Evolutionary conservation across 2,888 invertebrate genomes (phyloP), one percentile per base, ranked within the genome.

Genomic region (Leptura quadrifasciata): DNA sequence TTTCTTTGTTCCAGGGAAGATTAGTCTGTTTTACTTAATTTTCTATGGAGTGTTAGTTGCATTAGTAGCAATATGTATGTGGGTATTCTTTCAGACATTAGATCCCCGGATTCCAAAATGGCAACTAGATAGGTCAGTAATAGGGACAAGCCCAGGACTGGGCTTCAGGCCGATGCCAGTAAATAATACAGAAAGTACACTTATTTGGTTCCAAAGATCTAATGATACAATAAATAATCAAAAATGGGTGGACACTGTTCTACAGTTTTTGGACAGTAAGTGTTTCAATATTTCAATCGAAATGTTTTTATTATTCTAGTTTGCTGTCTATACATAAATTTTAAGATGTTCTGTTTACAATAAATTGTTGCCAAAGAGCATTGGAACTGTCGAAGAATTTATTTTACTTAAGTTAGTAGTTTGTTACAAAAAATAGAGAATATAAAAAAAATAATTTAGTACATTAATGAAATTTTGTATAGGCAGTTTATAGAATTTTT

Each of bases 141-240:
- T 98, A 85, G 98, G 98, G 85, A 95, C 95, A 83, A 98, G 98
- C 91, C 99, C 99, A 81, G 98, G 98, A 71, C 91, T 99, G 73
- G 98, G 98, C 78, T 99, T 98, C 90, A 92, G 98, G 80, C 99
- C 99, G 8, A 93, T 95, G 92, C 97, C 98, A 8, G 91, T 92
- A 73, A 92, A 92, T 54, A 97, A 98, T 87, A 95, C 97, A 60
- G 96, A 97, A 84, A 98, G 98, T 88, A 98, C 98, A 47, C 92
- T 99, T 80, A 97, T 99, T 88, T 96, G 97, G 95, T 98, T 98
- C 91, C 95, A 94, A 87, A 96, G 95, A 55, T 95, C 95, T 17
- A 94, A 95, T 77, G 91, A 91, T 72, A 92, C 93, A 65, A n/a
- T n/a, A n/a, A 95, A 95, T 87, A 95, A 94, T 86, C 91, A 93